A percentile compares a stretch with the other conserved stretches of the same genome.
phyloP scores from a whole-genome alignment of 2,113 vertebrate species.

The Leuciscus idus region DNA sequence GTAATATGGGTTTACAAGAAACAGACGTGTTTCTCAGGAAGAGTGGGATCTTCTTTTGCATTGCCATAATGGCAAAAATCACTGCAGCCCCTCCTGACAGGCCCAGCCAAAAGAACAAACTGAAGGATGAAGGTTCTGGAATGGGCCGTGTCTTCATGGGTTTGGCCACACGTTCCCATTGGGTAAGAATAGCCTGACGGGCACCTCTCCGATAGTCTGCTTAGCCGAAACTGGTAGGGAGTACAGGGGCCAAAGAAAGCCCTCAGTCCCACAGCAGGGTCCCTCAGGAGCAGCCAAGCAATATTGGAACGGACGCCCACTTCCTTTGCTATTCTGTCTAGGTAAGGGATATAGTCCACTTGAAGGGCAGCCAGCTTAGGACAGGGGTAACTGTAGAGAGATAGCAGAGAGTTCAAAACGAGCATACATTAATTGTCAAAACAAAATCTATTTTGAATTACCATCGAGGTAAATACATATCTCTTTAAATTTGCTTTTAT shows the following conservation, averaged over 20 bases:
- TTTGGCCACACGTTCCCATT: constrained; percentile 81
- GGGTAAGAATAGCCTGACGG: constrained; percentile 83
- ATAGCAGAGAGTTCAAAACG: neutral
- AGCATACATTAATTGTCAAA: neutral
- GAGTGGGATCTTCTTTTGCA: constrained; percentile 6
- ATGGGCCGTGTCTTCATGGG: constrained; percentile 80
- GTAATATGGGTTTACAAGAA: neutral
- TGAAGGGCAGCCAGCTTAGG: constrained; percentile 69
- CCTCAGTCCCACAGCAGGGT: constrained; percentile 80
- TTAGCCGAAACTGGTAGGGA: constrained; percentile 87
- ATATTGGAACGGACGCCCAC: constrained; percentile 80
- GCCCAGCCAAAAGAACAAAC: neutral
- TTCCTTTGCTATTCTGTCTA: constrained; percentile 79
- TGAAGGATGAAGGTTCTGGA: constrained; percentile 47
- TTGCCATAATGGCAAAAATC: constrained; percentile 25
- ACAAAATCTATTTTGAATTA: neutral
- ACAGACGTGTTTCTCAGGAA: neutral
- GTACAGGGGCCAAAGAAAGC: constrained; percentile 88
- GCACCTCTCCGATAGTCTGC: constrained; percentile 86
- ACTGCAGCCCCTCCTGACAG: constrained; percentile 58
- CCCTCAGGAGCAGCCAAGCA: constrained; percentile 75
- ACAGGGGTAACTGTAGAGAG: constrained; percentile 54
- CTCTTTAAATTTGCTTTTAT: constrained; percentile 72
- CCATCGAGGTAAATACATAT: constrained; percentile 52
- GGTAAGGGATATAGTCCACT: constrained; percentile 77